Conservation (phyloP, 1,140 invertebrate species). For the Macrosteles quadrilineatus region DNA sequence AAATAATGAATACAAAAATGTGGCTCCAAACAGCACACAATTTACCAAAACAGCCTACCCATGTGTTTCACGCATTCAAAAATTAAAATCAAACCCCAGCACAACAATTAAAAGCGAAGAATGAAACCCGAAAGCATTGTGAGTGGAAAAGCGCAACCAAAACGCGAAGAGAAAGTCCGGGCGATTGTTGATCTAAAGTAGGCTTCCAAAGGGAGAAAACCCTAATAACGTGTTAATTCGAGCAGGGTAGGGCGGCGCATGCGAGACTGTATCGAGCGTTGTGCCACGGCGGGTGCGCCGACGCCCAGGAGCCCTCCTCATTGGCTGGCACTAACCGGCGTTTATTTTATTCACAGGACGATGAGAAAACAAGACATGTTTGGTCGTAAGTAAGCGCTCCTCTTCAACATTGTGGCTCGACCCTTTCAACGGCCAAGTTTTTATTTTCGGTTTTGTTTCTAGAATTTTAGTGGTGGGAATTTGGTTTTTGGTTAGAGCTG, state of each 20-base stretch:
- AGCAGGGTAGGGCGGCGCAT: not conserved
- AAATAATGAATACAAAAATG: no score
- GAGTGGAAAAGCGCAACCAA: no score
- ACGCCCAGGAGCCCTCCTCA: not conserved
- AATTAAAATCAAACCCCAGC: no score
- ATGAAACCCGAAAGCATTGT: no score
- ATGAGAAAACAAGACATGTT: constrained; percentile 27
- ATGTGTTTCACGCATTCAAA: no score
- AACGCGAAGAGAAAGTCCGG: not conserved
- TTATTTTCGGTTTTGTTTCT: no score
- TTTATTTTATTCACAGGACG: constrained; percentile 19
- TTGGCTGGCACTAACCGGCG: constrained; percentile 17
- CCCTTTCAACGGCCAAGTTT: no score
- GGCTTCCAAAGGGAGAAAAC: constrained; percentile 13
- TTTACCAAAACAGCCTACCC: no score
- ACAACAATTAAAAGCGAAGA: no score
- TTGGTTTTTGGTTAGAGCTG: no score
- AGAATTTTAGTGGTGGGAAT: no score
- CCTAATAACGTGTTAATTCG: constrained; percentile 12
- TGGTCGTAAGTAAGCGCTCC: not conserved
- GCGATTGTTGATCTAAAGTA: constrained; percentile 16
- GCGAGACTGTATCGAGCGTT: constrained; percentile 3
- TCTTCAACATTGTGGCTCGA: not conserved
- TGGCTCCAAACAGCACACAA: no score
- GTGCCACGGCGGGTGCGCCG: constrained; percentile 1